Conservation (phyloP, 2,888 invertebrate species). For the Colletes collaris region DNA sequence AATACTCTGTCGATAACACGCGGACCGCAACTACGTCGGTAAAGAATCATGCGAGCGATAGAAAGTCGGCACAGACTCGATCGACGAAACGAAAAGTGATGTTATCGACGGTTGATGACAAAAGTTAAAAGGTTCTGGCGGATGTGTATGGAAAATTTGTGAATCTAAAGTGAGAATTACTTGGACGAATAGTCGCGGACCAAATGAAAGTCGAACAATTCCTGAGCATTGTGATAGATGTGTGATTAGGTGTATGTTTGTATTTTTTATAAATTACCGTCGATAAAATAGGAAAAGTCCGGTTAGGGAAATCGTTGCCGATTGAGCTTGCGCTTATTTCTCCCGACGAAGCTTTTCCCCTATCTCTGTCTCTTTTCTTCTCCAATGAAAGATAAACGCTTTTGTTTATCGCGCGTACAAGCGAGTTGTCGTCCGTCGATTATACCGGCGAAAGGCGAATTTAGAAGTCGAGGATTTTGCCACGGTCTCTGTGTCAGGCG, state of each 20-base stretch:
- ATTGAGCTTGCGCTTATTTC: slow-evolving; percentile 25
- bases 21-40: slow-evolving; percentile 18
- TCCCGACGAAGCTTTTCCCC: slow-evolving; percentile 10
- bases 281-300: slow-evolving; percentile 13
- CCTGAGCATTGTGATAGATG: slow-evolving; percentile 41
- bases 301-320: slow-evolving; percentile 11
- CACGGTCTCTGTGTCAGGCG: slow-evolving; percentile 58
- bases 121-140: not conserved
- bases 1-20: slow-evolving; percentile 42
- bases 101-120: slow-evolving; percentile 20
- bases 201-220: not conserved
- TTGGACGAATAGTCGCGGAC: not conserved
- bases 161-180: not conserved
- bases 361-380: not conserved
- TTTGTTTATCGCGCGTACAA: slow-evolving; percentile 34
- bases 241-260: slow-evolving; percentile 15
- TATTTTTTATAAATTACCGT: slow-evolving; percentile 21
- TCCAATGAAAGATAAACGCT: not conserved
- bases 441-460: slow-evolving; percentile 31
- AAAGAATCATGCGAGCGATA: slow-evolving; percentile 27
- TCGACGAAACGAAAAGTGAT: not conserved
- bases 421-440: slow-evolving; percentile 56
- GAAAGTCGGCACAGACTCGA: slow-evolving; percentile 1
- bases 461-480: slow-evolving; percentile 60
- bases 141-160: not conserved